Conservation (phyloP, 2,888 invertebrate genomes). For the Malachius bipustulatus region DNA sequence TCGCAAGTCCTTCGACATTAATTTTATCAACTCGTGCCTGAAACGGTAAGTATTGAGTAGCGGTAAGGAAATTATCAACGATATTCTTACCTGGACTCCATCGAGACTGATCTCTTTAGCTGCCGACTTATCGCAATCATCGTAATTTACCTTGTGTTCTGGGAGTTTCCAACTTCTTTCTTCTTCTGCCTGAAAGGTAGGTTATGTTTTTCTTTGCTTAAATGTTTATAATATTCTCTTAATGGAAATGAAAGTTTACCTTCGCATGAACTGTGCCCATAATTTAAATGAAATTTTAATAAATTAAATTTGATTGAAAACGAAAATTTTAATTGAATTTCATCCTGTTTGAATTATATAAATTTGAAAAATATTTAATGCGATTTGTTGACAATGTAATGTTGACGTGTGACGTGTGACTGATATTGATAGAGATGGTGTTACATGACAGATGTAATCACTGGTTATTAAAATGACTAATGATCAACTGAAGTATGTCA, state of each 20-base stretch:
- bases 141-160: slow-evolving; percentile 21
- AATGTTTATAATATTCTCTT: slow-evolving; percentile 1
- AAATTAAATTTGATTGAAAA: slow-evolving; percentile 1
- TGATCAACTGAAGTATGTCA: too few relatives aligned
- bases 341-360: too few relatives aligned
- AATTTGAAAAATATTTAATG: too few relatives aligned
- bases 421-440: too few relatives aligned
- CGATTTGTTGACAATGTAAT: too few relatives aligned
- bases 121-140: slow-evolving; percentile 22
- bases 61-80: slow-evolving; percentile 5
- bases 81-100: slow-evolving; percentile 40
- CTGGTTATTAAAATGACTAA: too few relatives aligned
- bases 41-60: slow-evolving; percentile 20
- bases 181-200: slow-evolving; percentile 22
- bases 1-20: slow-evolving; percentile 68
- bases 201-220: slow-evolving; percentile 21
- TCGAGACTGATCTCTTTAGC: slow-evolving; percentile 41
- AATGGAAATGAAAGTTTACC: slow-evolving; percentile 24
- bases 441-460: too few relatives aligned
- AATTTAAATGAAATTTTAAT: slow-evolving; percentile 14
- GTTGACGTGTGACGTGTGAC: too few relatives aligned
- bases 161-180: too few relatives aligned
- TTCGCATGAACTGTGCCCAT: slow-evolving; percentile 40
- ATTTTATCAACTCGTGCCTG: slow-evolving; percentile 77
- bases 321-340: slow-evolving; percentile 1